These are phyloP conservation scores for Phaonia tiefii DNA, from an alignment of 2,888 invertebrate genomes.

Conservation along the genomic window DNA sequence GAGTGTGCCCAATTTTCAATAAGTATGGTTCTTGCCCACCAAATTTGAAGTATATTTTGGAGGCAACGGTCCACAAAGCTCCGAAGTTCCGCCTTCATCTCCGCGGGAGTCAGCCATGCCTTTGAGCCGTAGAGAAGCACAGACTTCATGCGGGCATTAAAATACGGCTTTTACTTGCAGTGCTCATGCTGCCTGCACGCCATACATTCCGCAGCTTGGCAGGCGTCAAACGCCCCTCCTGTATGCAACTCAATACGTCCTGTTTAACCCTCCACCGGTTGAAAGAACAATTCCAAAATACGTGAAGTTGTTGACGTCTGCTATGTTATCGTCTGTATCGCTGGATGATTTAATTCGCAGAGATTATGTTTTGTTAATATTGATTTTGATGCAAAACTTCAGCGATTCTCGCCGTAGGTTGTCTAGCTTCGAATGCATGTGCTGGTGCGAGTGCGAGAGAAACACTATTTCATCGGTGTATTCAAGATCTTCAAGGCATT, in stretches of 20 bases:
- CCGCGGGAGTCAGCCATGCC: background rate
- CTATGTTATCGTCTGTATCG: background rate
- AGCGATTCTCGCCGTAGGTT: background rate
- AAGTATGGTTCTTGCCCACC: too few relatives aligned
- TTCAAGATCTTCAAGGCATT: too few relatives aligned
- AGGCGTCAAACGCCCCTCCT: background rate
- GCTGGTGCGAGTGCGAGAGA: too few relatives aligned
- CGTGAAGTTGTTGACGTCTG: too few relatives aligned
- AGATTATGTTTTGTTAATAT: background rate
- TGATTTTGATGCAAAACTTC: background rate
- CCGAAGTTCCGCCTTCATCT: background rate
- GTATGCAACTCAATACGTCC: background rate
- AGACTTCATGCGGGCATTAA: background rate
- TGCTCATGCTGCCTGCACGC: background rate
- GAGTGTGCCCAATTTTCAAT: background rate
- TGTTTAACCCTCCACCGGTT: too few relatives aligned
- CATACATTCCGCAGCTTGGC: constrained; percentile 2
- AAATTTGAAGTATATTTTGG: background rate
- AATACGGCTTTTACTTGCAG: background rate
- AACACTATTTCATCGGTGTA: background rate
- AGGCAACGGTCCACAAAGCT: background rate
- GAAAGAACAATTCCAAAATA: too few relatives aligned
- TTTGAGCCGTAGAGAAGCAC: background rate
- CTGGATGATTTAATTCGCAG: constrained; percentile 5
- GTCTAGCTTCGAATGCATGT: background rate